Evolutionary conservation across 1,140 invertebrate species (phyloP).

Genomic region (Galendromus occidentalis): DNA sequence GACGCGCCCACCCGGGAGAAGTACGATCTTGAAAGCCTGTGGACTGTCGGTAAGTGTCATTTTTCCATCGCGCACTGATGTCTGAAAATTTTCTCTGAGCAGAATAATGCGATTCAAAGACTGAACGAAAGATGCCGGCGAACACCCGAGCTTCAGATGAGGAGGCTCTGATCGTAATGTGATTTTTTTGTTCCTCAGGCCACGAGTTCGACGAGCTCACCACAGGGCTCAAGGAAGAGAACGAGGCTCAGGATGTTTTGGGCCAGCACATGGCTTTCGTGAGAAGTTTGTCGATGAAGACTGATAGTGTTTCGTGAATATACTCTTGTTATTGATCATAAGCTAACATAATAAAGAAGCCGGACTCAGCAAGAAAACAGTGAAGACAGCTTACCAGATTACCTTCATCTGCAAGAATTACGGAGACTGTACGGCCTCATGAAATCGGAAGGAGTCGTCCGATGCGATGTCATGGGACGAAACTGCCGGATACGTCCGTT

Average conservation of each 20-base stretch:
- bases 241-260: background rate
- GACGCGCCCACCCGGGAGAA: conserved; percentile 39
- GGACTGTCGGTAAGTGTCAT: conserved; percentile 45
- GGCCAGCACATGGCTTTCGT: background rate
- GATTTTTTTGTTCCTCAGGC: background rate
- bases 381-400: too few relatives aligned
- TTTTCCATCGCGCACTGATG: background rate
- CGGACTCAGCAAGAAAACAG: too few relatives aligned
- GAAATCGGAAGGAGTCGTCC: too few relatives aligned
- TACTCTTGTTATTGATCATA: too few relatives aligned
- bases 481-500: too few relatives aligned
- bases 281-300: background rate
- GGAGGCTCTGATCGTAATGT: background rate
- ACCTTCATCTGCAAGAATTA: too few relatives aligned
- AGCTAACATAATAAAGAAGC: too few relatives aligned
- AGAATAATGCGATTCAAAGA: background rate
- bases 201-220: background rate
- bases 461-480: too few relatives aligned
- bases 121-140: background rate
- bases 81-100: background rate
- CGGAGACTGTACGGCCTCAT: too few relatives aligned
- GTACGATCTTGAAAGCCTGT: conserved; percentile 75
- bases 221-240: background rate
- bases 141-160: background rate
- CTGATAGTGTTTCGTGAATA: too few relatives aligned